Percentiles rank a stretch among this genome's conserved stretches.
phyloP scores from a whole-genome alignment of 2,113 vertebrate species.

The Candoia aspera region DNA sequence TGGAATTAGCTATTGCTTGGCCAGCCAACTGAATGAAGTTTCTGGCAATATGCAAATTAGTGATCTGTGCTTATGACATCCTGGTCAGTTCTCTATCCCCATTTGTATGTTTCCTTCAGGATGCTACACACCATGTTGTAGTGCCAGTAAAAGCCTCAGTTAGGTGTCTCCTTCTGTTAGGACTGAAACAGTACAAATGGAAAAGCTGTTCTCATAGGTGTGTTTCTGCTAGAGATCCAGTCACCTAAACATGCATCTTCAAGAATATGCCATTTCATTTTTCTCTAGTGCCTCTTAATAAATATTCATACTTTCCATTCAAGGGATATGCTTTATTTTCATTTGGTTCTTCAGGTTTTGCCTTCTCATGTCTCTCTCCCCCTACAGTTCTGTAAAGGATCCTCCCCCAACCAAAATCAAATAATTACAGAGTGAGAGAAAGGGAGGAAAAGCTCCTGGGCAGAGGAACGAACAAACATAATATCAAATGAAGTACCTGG shows the following conservation, averaged over 20 bases:
- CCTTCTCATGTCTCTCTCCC: not conserved
- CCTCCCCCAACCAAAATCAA: not conserved
- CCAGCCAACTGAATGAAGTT: not conserved
- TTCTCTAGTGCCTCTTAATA: not conserved
- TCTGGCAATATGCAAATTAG: not conserved
- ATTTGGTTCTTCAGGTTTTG: not conserved
- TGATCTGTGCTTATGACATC: not conserved
- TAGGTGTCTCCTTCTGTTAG: not conserved
- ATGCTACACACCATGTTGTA: not conserved
- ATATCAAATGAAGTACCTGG: not conserved
- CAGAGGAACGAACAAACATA: not conserved
- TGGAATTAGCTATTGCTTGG: too few relatives aligned
- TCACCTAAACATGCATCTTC: not conserved
- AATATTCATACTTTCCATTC: not conserved
- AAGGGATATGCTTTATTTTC: not conserved
- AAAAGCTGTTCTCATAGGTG: not conserved
- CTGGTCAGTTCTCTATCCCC: not conserved
- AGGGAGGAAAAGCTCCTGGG: not conserved
- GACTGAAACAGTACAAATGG: not conserved
- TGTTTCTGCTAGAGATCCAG: not conserved
- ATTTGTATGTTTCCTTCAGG: not conserved
- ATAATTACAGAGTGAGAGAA: not conserved
- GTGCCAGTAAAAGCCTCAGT: not conserved
- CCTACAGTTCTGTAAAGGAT: not conserved
- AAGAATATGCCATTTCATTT: not conserved